These are phyloP conservation scores for Phainopepla nitens DNA, from an alignment of 2,113 vertebrate species.

Conservation along the genomic window DNA sequence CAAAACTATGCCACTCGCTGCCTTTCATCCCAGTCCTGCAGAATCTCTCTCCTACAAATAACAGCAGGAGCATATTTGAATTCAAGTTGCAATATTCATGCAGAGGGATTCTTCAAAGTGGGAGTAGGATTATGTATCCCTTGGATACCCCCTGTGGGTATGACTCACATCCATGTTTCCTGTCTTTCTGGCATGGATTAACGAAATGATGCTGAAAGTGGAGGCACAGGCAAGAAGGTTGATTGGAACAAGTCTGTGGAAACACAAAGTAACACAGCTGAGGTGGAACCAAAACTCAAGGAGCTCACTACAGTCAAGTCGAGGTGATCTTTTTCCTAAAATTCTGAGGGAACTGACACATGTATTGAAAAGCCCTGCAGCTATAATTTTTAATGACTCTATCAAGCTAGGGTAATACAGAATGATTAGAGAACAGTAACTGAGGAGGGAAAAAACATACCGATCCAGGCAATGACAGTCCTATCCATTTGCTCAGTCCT, in stretches of 20 bases:
- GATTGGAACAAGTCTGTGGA: not conserved
- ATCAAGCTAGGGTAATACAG: not conserved
- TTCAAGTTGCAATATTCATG: not conserved
- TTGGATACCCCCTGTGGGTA: not conserved
- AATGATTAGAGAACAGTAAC: not conserved
- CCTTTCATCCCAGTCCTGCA: not conserved
- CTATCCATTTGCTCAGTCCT: not conserved
- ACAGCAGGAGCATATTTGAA: not conserved
- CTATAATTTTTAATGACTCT: not conserved
- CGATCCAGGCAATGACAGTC: not conserved
- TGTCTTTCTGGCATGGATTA: not conserved
- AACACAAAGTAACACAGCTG: not conserved
- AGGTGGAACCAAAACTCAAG: not conserved
- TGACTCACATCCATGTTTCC: not conserved
- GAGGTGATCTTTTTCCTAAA: not conserved
- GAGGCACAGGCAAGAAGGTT: not conserved
- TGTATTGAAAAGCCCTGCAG: not conserved
- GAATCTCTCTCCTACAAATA: not conserved
- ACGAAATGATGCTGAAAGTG: not conserved
- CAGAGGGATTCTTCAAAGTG: not conserved
- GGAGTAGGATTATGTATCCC: not conserved
- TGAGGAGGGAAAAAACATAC: not conserved
- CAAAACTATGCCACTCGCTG: fast-evolving
- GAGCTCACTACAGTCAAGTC: not conserved
- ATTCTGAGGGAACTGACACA: not conserved